These are phyloP conservation scores for Mylabris sibirica DNA, from an alignment of 2,888 invertebrate genomes.

Conservation along the genomic window DNA sequence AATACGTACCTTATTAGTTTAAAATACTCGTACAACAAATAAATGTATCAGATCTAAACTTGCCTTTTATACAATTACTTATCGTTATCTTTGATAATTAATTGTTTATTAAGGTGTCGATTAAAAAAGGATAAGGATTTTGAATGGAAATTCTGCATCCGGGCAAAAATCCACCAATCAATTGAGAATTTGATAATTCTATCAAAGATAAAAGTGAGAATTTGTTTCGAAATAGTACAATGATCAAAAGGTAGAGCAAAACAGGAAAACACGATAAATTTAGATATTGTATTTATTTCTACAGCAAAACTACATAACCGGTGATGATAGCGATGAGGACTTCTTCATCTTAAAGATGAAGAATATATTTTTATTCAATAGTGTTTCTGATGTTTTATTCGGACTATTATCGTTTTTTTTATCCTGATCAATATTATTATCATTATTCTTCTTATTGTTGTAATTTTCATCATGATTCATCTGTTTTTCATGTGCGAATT, in stretches of 20 bases:
- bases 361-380: slow-evolving; percentile 35
- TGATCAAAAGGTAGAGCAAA: neutral
- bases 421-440: neutral
- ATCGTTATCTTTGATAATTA: neutral
- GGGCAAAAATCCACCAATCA: neutral
- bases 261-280: neutral
- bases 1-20: neutral
- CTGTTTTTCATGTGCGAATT: neutral
- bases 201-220: neutral
- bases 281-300: neutral
- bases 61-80: neutral
- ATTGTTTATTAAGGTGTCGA: neutral
- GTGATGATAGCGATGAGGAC: neutral
- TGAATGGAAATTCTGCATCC: neutral
- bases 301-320: neutral
- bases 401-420: slow-evolving; percentile 10
- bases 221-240: neutral
- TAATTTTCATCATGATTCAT: neutral
- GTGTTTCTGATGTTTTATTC: slow-evolving; percentile 7
- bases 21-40: neutral
- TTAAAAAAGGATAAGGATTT: neutral
- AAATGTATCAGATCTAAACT: neutral
- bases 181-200: neutral
- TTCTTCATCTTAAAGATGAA: slow-evolving; percentile 39
- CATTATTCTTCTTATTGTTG: neutral